Conservation (phyloP, 2,888 invertebrate genomes). For the Drosophila flavopinicola region DNA sequence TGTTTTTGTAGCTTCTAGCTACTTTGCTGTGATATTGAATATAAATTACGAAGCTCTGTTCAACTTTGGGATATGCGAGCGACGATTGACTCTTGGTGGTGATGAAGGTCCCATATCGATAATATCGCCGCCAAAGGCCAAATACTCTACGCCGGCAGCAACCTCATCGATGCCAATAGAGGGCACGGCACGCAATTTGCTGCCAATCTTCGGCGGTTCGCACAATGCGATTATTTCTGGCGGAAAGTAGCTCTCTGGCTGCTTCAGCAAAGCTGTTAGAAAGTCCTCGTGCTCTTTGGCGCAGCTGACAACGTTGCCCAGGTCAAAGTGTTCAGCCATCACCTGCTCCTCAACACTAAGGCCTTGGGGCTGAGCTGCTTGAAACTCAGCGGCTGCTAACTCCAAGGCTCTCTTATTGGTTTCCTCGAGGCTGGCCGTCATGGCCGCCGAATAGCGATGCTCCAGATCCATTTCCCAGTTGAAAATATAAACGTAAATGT, state of each 20-base stretch:
- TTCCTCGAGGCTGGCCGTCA: slow-evolving; percentile 38
- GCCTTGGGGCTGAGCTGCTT: background rate
- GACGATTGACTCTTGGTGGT: slow-evolving; percentile 52
- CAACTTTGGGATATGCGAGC: slow-evolving; percentile 25
- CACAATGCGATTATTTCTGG: slow-evolving; percentile 51
- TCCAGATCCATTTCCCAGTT: slow-evolving; percentile 78
- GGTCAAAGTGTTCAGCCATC: slow-evolving; percentile 34
- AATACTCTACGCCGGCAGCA: slow-evolving; percentile 2
- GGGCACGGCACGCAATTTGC: background rate
- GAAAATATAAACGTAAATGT: slow-evolving; percentile 65
- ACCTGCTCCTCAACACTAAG: slow-evolving; percentile 35
- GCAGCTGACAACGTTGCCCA: slow-evolving; percentile 29
- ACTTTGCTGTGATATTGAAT: background rate
- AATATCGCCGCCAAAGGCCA: slow-evolving; percentile 22
- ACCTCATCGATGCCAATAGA: background rate
- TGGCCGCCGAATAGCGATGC: slow-evolving; percentile 60
- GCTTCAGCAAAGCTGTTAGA: slow-evolving; percentile 38
- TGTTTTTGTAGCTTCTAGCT: background rate
- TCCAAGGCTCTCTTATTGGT: slow-evolving; percentile 34
- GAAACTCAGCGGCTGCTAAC: slow-evolving; percentile 5
- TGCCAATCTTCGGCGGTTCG: slow-evolving; percentile 2
- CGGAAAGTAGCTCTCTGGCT: slow-evolving; percentile 60
- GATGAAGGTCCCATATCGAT: slow-evolving; percentile 46
- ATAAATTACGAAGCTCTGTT: slow-evolving; percentile 22
- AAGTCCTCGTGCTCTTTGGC: slow-evolving; percentile 51